These are phyloP conservation scores for Diuraphis noxia DNA, from an alignment of 1,140 invertebrate genomes.

Conservation along the genomic window DNA sequence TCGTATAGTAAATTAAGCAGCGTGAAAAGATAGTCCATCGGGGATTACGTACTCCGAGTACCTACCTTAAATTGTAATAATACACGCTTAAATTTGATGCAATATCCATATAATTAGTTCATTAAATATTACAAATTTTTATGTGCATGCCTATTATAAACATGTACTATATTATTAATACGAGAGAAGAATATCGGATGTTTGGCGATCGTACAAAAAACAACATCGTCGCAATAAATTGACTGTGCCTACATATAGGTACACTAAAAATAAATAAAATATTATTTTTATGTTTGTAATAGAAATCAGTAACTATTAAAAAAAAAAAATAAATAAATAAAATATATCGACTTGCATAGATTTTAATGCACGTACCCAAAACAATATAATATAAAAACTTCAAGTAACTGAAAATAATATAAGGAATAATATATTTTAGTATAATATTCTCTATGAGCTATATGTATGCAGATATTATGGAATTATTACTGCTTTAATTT, in stretches of 20 bases:
- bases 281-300: neutral
- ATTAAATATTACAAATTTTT: neutral
- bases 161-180: neutral
- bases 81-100: neutral
- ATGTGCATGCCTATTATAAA: neutral
- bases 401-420: neutral
- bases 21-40: neutral
- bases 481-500: neutral
- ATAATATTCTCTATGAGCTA: too few relatives aligned
- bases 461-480: too few relatives aligned
- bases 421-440: neutral
- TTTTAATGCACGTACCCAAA: too few relatives aligned
- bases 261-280: neutral
- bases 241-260: too few relatives aligned
- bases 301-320: neutral
- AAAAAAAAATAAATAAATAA: neutral
- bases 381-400: too few relatives aligned
- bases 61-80: neutral
- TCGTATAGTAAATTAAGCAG: conserved; percentile 3
- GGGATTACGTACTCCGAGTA: neutral
- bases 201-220: neutral
- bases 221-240: too few relatives aligned
- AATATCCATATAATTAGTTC: neutral
- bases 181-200: neutral
- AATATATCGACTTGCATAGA: neutral